Conservation (phyloP, 2,797 vertebrate genomes). For the Lacerta bilineata region DNA sequence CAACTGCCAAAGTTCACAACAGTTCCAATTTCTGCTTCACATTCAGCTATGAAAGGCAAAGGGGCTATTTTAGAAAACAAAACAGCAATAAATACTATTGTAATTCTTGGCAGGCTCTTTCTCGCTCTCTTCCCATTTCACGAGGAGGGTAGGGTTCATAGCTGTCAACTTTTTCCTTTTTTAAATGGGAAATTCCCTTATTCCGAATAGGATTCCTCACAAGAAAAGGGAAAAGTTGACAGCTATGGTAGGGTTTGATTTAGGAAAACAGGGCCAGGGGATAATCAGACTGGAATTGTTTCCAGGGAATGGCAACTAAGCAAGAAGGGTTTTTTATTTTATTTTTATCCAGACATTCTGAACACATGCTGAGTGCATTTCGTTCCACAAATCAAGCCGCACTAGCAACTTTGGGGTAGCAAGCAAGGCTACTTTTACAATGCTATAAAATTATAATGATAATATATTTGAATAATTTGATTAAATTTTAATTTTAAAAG, state of each 20-base stretch:
- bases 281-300: neutral
- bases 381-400: neutral
- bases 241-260: neutral
- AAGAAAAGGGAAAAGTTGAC: too few species aligned
- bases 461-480: neutral
- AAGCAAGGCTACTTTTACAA: neutral
- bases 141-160: neutral
- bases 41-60: neutral
- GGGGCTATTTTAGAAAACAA: neutral
- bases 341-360: neutral
- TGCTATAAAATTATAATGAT: neutral
- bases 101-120: neutral
- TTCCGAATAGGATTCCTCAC: too few species aligned
- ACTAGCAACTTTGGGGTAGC: neutral
- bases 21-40: neutral
- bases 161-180: too few species aligned
- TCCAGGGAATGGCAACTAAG: neutral
- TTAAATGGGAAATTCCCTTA: too few species aligned
- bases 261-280: neutral
- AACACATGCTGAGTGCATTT: neutral
- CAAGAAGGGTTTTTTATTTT: neutral
- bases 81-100: neutral
- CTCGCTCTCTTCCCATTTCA: neutral
- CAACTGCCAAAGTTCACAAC: neutral
- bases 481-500: neutral